Percentiles rank a stretch among this genome's conserved stretches.
These are phyloP conservation scores for Caradrina clavipalpis DNA, from an alignment of 2,888 invertebrate species.

Conservation along the genomic window DNA sequence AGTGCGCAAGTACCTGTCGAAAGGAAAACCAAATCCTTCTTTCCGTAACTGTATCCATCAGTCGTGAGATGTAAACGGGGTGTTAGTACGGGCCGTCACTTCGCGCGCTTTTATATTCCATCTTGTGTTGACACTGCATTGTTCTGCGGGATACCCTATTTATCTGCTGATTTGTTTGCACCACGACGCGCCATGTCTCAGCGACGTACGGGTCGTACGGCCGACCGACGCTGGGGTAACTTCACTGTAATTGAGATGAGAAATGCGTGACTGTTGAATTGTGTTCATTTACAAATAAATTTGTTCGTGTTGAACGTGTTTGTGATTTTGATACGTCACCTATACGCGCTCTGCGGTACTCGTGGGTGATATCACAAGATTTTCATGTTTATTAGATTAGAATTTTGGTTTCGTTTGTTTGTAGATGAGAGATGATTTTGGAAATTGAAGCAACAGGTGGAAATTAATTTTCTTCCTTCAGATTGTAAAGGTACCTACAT, in stretches of 20 bases:
- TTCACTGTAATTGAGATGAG: constrained; percentile 81
- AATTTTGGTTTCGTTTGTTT: constrained; percentile 22
- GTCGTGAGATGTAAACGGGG: constrained; percentile 74
- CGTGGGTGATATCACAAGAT: constrained; percentile 24
- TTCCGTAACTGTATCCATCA: constrained; percentile 3
- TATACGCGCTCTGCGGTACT: constrained; percentile 27
- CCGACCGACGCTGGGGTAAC: constrained; percentile 71
- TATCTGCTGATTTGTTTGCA: constrained; percentile 88
- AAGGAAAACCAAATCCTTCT: neutral
- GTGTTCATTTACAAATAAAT: constrained; percentile 74
- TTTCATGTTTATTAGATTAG: constrained; percentile 48
- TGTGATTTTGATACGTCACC: constrained; percentile 50
- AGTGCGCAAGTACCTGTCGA: neutral
- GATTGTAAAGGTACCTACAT: neutral
- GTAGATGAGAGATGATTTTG: neutral
- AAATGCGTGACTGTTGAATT: constrained; percentile 75
- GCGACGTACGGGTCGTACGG: constrained; percentile 53
- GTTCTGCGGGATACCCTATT: constrained; percentile 83
- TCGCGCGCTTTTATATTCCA: constrained; percentile 86
- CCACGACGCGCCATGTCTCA: constrained; percentile 75
- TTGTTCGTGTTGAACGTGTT: constrained; percentile 48
- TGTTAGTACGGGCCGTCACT: constrained; percentile 72
- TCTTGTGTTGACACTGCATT: constrained; percentile 87
- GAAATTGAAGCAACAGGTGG: neutral
- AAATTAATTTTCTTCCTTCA: neutral